Evolutionary conservation across 1,140 invertebrate species (phyloP).

Genomic region (Eumaeus atala): DNA sequence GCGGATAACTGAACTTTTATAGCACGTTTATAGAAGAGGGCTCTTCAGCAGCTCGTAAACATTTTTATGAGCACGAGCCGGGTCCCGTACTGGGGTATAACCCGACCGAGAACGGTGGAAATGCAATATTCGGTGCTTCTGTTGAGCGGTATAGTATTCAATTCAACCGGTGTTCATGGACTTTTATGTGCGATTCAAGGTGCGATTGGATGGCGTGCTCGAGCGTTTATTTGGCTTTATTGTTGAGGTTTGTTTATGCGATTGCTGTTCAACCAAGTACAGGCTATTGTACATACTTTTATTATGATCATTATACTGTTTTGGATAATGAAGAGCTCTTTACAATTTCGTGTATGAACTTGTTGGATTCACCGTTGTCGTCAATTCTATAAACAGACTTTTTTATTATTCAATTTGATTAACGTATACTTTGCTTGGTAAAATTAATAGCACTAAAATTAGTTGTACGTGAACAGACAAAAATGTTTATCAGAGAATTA

Average conservation of each 20-base stretch:
- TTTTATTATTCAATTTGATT: constrained; percentile 26
- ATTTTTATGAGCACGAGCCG: constrained; percentile 69
- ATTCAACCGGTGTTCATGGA: constrained; percentile 67
- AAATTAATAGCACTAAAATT: neutral
- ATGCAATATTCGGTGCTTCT: constrained; percentile 63
- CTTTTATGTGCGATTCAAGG: constrained; percentile 73
- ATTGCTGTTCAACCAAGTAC: constrained; percentile 72
- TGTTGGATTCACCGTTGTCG: constrained; percentile 30
- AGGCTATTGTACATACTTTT: constrained; percentile 66
- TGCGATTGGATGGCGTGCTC: constrained; percentile 73
- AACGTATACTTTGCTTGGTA: neutral
- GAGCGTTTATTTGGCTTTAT: constrained; percentile 73
- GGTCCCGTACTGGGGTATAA: constrained; percentile 61
- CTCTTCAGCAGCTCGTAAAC: constrained; percentile 72
- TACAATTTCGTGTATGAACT: constrained; percentile 17
- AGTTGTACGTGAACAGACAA: constrained; percentile 20
- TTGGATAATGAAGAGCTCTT: constrained; percentile 50
- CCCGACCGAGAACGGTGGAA: constrained; percentile 61
- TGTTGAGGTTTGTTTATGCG: constrained; percentile 74
- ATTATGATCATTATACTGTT: constrained; percentile 72
- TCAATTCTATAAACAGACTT: neutral
- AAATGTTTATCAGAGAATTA: constrained; percentile 68
- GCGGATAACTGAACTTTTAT: constrained; percentile 71
- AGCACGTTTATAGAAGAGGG: constrained; percentile 70
- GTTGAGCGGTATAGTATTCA: constrained; percentile 61